These are phyloP conservation scores for Paracanthobrama guichenoti DNA, from an alignment of 2,113 vertebrate species.

Conservation along the genomic window DNA sequence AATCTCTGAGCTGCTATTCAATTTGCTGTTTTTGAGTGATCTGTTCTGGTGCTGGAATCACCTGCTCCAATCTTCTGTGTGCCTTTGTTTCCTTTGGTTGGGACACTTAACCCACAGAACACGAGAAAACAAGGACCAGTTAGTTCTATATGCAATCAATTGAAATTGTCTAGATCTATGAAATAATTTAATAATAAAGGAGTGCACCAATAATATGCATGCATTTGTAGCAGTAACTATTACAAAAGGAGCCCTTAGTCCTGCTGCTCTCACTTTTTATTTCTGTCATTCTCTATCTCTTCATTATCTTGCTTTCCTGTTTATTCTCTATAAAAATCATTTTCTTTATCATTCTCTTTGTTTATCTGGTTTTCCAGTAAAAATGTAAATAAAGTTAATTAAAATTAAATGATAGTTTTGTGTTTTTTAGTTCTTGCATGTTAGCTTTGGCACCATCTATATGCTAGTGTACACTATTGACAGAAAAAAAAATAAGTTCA, in stretches of 20 bases:
- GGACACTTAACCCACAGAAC: constrained; percentile 50
- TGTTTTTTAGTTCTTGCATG: neutral
- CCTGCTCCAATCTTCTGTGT: constrained; percentile 64
- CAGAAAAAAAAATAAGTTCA: neutral
- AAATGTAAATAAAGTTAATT: neutral
- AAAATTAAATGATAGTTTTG: neutral
- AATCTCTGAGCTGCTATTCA: constrained; percentile 63
- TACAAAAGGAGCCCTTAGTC: constrained; percentile 38
- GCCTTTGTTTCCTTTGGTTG: constrained; percentile 52
- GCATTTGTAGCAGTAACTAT: constrained; percentile 38
- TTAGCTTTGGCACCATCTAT: neutral
- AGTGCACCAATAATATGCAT: constrained; percentile 56
- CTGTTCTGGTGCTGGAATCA: constrained; percentile 71
- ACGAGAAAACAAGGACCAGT: constrained; percentile 7
- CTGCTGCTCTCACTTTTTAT: neutral
- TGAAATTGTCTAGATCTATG: neutral
- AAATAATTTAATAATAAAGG: constrained; percentile 3
- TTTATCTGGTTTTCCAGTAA: constrained; percentile 10
- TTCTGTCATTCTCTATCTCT: constrained; percentile 23
- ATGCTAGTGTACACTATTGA: neutral
- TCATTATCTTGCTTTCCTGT: neutral
- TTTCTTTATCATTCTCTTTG: neutral
- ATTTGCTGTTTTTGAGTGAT: constrained; percentile 53
- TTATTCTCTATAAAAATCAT: neutral
- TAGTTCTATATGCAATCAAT: neutral